These are phyloP conservation scores for Leucoraja erinaceus DNA, from an alignment of 2,113 vertebrate genomes.

Conservation along the genomic window DNA sequence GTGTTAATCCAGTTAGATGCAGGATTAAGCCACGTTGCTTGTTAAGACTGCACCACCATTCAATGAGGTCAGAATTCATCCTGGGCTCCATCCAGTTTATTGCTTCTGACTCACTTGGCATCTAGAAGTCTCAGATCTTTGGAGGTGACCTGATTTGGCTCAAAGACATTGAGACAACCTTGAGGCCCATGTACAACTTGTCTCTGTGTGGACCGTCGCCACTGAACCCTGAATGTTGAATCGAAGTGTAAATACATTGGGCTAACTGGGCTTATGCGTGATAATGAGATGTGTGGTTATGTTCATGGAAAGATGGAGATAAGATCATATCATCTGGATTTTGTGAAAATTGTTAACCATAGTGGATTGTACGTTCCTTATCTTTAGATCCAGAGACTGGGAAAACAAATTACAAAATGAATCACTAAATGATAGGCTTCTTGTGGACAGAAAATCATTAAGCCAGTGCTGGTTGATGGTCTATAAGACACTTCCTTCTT, in stretches of 20 bases:
- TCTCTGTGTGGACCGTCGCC: neutral
- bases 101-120: too few relatives aligned
- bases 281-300: conserved; percentile 27
- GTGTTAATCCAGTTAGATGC: too few relatives aligned
- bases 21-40: too few relatives aligned
- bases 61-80: too few relatives aligned
- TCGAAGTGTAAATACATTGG: neutral
- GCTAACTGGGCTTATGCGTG: neutral
- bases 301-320: conserved; percentile 18
- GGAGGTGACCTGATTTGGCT: neutral
- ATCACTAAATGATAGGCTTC: conserved; percentile 29
- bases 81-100: too few relatives aligned
- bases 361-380: conserved; percentile 21
- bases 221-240: neutral
- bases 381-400: conserved; percentile 14
- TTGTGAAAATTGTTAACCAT: conserved; percentile 30
- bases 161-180: neutral
- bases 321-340: conserved; percentile 16
- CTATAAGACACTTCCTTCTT: neutral
- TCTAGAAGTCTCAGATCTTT: neutral
- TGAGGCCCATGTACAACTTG: neutral
- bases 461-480: neutral
- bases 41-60: too few relatives aligned
- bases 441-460: conserved; percentile 33
- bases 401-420: conserved; percentile 33